Conservation (phyloP, 2,797 vertebrate species). For the Liasis olivaceus region DNA sequence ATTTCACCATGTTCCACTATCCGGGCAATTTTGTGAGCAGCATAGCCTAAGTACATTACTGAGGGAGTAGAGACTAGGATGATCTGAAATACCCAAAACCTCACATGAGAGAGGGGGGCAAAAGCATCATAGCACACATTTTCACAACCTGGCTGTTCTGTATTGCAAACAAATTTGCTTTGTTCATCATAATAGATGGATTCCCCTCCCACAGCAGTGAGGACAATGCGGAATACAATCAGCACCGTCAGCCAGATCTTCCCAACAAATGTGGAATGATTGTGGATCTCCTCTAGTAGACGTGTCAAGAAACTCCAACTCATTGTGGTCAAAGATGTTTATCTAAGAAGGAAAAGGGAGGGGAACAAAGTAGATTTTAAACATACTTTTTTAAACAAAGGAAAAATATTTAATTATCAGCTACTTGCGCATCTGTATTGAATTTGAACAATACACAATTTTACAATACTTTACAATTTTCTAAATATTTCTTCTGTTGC, state of each 20-base stretch:
- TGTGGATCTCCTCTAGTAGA: slow-evolving; percentile 98
- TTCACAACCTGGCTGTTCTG: slow-evolving; percentile 95
- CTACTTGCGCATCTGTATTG: too few species aligned
- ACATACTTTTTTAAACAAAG: not conserved
- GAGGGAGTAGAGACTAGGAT: slow-evolving; percentile 94
- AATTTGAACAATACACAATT: not conserved
- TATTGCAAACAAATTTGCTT: slow-evolving; percentile 98
- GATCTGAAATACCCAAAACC: slow-evolving; percentile 99
- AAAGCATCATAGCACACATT: slow-evolving; percentile 98
- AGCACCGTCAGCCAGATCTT: slow-evolving; percentile 98
- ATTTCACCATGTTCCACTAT: slow-evolving; percentile 78
- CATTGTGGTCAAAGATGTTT: slow-evolving; percentile 82
- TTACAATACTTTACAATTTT: not conserved
- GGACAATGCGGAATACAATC: slow-evolving; percentile 97
- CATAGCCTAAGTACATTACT: slow-evolving; percentile 94
- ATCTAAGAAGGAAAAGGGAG: slow-evolving; percentile 50
- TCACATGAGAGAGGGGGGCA: slow-evolving; percentile 93
- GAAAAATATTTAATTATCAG: not conserved
- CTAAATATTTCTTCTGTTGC: not conserved
- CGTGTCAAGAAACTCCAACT: slow-evolving; percentile 99
- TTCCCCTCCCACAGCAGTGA: slow-evolving; percentile 97
- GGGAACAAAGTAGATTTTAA: not conserved
- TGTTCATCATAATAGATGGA: slow-evolving; percentile 99
- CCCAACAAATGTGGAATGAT: slow-evolving; percentile 98
- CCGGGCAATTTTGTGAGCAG: slow-evolving; percentile 92